A percentile compares a stretch with the other conserved stretches of the same genome.
Conservation (phyloP, 2,113 vertebrate species). For the Stigmatopora argus region DNA sequence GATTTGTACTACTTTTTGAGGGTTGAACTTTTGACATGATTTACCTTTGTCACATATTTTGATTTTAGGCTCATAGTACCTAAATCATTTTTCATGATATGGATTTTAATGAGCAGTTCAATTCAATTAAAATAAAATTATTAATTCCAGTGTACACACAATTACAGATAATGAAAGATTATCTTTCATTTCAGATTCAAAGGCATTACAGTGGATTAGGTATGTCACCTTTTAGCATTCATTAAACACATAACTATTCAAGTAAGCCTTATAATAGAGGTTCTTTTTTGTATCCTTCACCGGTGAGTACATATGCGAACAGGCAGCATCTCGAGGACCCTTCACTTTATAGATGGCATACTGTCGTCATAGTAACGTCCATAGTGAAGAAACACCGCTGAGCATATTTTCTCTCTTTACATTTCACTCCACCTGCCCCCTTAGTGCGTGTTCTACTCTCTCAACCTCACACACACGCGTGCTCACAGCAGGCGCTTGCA, state of each 20-base stretch:
- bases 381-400: constrained; percentile 14
- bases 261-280: too few species aligned
- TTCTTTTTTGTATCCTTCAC: background rate
- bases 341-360: constrained; percentile 23
- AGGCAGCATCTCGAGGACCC: constrained; percentile 18
- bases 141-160: background rate
- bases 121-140: background rate
- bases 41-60: background rate
- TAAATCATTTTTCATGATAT: background rate
- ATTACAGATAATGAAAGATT: too few species aligned
- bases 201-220: too few species aligned
- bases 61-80: background rate
- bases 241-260: too few species aligned
- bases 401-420: constrained; percentile 29
- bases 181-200: background rate
- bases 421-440: constrained; percentile 26
- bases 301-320: constrained; percentile 17
- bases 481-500: constrained; percentile 26
- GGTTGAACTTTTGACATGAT: background rate
- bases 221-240: too few species aligned
- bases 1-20: background rate
- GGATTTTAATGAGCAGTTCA: background rate
- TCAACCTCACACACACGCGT: constrained; percentile 10
- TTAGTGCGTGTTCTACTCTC: constrained; percentile 34
- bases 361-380: constrained; percentile 1